Evolutionary conservation across 2,113 vertebrate species (phyloP), one percentile per base, ranked within the genome.

Genomic region (Peromyscus californicus): DNA sequence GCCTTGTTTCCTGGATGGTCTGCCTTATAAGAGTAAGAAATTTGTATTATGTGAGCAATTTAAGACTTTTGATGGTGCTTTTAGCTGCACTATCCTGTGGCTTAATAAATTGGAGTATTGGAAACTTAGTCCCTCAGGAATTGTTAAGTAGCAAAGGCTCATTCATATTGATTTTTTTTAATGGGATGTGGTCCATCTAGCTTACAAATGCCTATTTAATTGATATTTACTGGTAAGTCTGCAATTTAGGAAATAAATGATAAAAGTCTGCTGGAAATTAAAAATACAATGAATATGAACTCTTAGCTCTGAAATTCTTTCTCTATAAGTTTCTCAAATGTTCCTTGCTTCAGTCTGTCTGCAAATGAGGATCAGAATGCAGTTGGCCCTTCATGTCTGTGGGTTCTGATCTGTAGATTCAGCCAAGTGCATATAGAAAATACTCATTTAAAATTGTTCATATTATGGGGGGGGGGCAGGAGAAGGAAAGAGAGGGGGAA

Each of bases 141-240:
- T 91, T 91, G 59, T 90, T 90, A 84, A 78, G 54, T 86, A 89
- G 57, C 75, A 94, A n/a, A 36, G 36, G 31, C 48, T 89, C 70
- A 70, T 83, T 76, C 57, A 59, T 33, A 84, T 65, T 96, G 61
- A 42, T 54, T 54, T 69, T 70, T 69, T 51, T 86, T 57, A 63
- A 59, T 94, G 59, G 72, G 7, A n/a, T 96, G 9, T 91, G 57
- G 65, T 93, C 78, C 67, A 72, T 93, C 36, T 59, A 91, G 57
- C 39, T 95, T 97, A 93, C 17, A 83, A 90, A 97, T 88, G 57
- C 79, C 70, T 72, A 15, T 88, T 54, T 89, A 88, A 70, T 69
- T 86, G 61, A 63, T 93, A 79, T 33, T 93, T 93, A 63, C 31
- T 89, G 33, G 5, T 86, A 92, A 91, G 39, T 29, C 48, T 93